Evolutionary conservation across 2,797 vertebrate species (phyloP), one percentile per base, ranked within the genome.

Genomic region (Catamblyrhynchus diadema): DNA sequence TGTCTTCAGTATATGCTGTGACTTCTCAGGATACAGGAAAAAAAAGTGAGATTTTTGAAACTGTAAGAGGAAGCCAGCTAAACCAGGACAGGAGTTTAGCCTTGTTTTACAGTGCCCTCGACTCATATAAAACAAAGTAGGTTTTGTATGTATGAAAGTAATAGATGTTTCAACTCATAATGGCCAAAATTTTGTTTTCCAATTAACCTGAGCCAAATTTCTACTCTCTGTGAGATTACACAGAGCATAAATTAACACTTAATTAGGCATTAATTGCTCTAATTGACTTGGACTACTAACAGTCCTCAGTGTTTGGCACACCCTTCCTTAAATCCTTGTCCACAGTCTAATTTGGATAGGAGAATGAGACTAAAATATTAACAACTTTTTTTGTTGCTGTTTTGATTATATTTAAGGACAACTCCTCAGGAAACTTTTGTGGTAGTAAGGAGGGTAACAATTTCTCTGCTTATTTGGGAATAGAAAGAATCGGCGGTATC

Each of bases 1-100:
- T 71, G n/a, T 80, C 72, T 93, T 86, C 74, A 87, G 62, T 56
- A 37, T 92, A n/a, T 59, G 89, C 53, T 67, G 35, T 88, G 79
- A 95, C 70, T 93, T 91, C 69, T 75, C 54, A 82, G 41, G 66
- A 60, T 69, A 87, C 23, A 88, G 44, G 41, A 94, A 90, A 94
- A 90, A 93, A 90, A 0, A 37, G 59, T 81, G 54, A 90, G 95
- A 65, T 53, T 73, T 90, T 35, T 91, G 75, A 66, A 94, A 72
- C 9, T 25, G 22, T 50, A 57, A 86, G 53, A 81, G 66, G 57
- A 92, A 79, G 35, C 10, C 59, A 75, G 42, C 56, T 71, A 88
- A 75, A 72, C 33, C 60, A 91, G 73, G 85, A 44, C 82, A 81
- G 64, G 35, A 81, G 30, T 71, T 87, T 70, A 88, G 39, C 39